Base-by-base conservation (phyloP, 2,797 vertebrate genomes). In the Hydrocynus forskahlii region DNA sequence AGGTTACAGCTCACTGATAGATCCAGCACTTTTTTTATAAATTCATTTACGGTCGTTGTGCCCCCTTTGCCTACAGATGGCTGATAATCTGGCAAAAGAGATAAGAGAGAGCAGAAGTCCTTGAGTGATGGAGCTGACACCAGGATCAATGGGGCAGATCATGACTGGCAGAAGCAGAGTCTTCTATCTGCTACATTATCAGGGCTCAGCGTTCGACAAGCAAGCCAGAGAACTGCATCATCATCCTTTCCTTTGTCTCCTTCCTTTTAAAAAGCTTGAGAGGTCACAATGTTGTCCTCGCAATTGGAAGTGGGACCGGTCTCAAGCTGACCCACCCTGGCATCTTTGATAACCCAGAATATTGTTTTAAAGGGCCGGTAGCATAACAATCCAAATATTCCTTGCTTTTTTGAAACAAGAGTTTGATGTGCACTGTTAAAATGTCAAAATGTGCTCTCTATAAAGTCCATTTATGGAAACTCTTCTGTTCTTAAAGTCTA, bases 1-100 rank as follows among this genome's bases (percentile, higher is more conserved):
- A 72, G 83, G 68, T 68, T 79, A 43, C 45, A 48, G 29, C 70
- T 23, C 8, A 71, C 3, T 35, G 75, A 48, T 19, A 52, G 38
- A 57, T 63, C 2, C 54, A 23, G 64, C 7, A 38, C 21, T 81
- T 64, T n/a, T 57, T 25, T 55, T 60, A 43, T 35, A 38, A 68
- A 60, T 19, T 38, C 9, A 63, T 80, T 80, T 80, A 60, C 59
- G 64, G 43, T 62, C 45, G 67, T 38, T 19, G 8, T 70, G 64
- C 43, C 59, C 69, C 52, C 45, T 79, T 43, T 69, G 57, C 25
- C 50, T 21, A 64, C 64, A 84, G 79, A 76, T 82, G 69, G 21
- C 77, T 75, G 69, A 80, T 80, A 82, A 67, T 75, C 48, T 5
- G 45, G 63, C 0, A 4, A 19, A 50, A 68, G 25, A 12, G 23